A percentile compares a stretch with the other conserved stretches of the same genome.
Evolutionary conservation across 2,113 vertebrate species (phyloP).

Genomic region (Brevimyrus niger): DNA sequence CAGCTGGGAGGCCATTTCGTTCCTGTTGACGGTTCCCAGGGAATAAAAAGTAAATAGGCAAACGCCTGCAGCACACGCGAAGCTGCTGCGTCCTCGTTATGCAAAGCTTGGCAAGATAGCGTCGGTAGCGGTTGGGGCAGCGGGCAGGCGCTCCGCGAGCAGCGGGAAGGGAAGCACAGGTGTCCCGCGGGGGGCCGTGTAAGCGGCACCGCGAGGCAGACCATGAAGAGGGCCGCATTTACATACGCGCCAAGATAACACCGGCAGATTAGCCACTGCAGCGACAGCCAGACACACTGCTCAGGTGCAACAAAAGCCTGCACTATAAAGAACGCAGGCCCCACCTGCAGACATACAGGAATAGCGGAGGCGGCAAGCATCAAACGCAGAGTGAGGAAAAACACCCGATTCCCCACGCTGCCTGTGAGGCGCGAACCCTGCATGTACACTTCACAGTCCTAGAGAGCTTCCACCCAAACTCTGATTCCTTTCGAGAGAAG

Average conservation of each 20-base stretch:
- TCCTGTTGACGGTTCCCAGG: not conserved
- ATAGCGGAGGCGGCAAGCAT: not conserved
- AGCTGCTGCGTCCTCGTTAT: conserved; percentile 26
- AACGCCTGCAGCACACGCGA: conserved; percentile 31
- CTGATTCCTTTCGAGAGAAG: not conserved
- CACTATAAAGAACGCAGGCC: not conserved
- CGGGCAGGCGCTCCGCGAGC: not conserved
- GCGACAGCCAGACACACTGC: not conserved
- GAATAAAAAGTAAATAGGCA: not conserved
- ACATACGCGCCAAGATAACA: conserved; percentile 4
- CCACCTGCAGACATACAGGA: not conserved
- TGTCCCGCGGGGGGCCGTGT: not conserved
- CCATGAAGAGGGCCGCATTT: not conserved
- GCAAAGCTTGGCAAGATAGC: not conserved
- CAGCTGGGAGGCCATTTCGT: not conserved
- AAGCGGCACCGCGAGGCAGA: not conserved
- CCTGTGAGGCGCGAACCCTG: not conserved
- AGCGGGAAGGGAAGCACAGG: not conserved
- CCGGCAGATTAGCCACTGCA: not conserved
- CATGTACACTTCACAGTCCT: not conserved
- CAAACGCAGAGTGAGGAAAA: not conserved
- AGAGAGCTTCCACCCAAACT: not conserved
- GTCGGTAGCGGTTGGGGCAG: not conserved
- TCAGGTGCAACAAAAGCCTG: not conserved
- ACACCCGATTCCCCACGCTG: not conserved